A percentile compares a stretch with the other conserved stretches of the same genome.
These are phyloP conservation scores for Willowsia nigromaculata DNA, from an alignment of 2,888 invertebrate species.

Conservation along the genomic window DNA sequence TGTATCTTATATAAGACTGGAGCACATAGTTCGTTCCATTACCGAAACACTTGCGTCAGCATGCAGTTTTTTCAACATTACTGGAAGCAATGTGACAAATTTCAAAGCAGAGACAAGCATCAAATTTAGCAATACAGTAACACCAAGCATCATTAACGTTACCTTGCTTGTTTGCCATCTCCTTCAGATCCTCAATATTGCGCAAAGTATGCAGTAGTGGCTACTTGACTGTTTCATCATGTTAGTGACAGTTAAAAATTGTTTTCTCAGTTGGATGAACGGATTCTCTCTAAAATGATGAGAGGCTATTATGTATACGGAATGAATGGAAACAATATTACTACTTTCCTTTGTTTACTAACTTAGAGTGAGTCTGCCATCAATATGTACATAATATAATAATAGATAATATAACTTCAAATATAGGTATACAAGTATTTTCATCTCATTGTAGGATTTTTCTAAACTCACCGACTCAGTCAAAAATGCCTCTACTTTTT, in stretches of 20 bases:
- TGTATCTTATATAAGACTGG: background rate
- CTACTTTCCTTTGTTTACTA: background rate
- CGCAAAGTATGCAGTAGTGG: background rate
- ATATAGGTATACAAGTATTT: too few species aligned
- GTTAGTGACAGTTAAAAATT: conserved; percentile 20
- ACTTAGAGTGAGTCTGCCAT: too few species aligned
- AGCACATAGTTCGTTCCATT: background rate
- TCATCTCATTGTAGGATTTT: too few species aligned
- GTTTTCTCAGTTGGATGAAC: background rate
- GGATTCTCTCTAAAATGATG: background rate
- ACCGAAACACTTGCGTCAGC: background rate
- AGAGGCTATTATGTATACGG: background rate
- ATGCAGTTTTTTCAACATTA: conserved; percentile 7
- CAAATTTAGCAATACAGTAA: background rate
- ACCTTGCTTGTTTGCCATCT: background rate
- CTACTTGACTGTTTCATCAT: background rate
- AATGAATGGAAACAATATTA: background rate
- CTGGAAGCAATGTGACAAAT: background rate
- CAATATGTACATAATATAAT: too few species aligned
- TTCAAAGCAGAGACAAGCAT: background rate
- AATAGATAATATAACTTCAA: too few species aligned
- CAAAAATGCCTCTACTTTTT: too few species aligned
- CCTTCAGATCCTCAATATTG: background rate
- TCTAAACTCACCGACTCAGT: too few species aligned
- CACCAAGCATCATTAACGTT: background rate